Conservation (phyloP, 2,888 invertebrate species). For the Trissolcus brochymenae region DNA sequence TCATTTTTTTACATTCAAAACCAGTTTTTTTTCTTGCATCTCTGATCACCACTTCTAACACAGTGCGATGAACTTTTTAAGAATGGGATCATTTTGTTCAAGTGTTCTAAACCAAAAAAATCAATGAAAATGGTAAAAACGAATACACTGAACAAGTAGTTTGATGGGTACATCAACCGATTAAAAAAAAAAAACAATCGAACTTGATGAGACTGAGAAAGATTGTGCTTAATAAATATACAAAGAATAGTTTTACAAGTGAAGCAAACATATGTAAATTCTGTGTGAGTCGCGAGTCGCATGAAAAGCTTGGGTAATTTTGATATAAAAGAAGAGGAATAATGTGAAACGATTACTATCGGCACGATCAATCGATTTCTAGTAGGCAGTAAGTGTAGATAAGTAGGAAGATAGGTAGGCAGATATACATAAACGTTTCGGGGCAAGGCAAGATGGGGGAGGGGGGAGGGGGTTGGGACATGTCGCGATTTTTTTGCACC, state of each 20-base stretch:
- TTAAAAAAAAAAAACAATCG: neutral
- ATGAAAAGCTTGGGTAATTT: conserved; percentile 11
- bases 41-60: too few relatives aligned
- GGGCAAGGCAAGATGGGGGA: neutral
- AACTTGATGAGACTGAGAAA: neutral
- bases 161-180: neutral
- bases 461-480: conserved; percentile 51
- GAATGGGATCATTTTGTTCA: too few relatives aligned
- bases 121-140: too few relatives aligned
- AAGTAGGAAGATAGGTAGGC: conserved; percentile 53
- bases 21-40: too few relatives aligned
- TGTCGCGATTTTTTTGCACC: conserved; percentile 61
- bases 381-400: conserved; percentile 46
- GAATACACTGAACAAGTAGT: too few relatives aligned
- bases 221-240: neutral
- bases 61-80: too few relatives aligned
- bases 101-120: too few relatives aligned
- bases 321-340: conserved; percentile 29
- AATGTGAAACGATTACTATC: conserved; percentile 33
- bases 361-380: conserved; percentile 38
- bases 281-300: neutral
- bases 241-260: conserved; percentile 1
- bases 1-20: too few relatives aligned
- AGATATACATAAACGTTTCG: conserved; percentile 28
- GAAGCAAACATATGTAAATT: conserved; percentile 4